Percentiles rank a stretch among this genome's conserved stretches.
These are phyloP conservation scores for Gallinago paraguaiae DNA, from an alignment of 2,113 vertebrate genomes.

Conservation along the genomic window DNA sequence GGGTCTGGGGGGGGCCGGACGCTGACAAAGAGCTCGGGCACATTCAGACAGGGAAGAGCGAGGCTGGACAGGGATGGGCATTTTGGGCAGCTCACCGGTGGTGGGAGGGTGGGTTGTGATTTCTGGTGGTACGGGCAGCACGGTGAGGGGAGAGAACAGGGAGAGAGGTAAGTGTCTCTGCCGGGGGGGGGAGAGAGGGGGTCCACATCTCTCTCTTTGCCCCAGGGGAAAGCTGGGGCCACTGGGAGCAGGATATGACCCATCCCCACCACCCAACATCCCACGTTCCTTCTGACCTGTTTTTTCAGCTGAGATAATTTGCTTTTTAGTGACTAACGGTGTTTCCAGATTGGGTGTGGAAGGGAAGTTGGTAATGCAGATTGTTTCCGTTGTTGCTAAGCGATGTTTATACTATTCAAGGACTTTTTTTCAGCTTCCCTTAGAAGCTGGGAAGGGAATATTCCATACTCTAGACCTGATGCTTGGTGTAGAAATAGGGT, in stretches of 20 bases:
- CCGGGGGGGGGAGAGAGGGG: neutral
- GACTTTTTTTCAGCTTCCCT: neutral
- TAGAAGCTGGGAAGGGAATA: neutral
- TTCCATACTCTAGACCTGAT: neutral
- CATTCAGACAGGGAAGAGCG: neutral
- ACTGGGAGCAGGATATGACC: accelerated
- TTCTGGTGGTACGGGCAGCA: neutral
- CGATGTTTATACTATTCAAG: neutral
- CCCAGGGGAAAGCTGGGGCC: neutral
- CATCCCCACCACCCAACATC: neutral
- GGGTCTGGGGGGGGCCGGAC: accelerated
- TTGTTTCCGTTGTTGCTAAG: neutral
- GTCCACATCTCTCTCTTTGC: accelerated
- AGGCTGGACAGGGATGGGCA: accelerated
- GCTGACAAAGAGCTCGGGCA: accelerated
- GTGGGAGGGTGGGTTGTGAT: neutral
- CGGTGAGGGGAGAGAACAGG: neutral
- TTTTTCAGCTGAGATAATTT: neutral
- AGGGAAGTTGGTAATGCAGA: neutral
- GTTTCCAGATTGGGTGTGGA: neutral
- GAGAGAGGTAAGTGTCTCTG: neutral
- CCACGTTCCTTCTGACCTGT: accelerated
- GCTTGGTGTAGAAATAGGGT: neutral
- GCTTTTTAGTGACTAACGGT: neutral
- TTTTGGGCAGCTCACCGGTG: neutral